Percentiles rank a stretch among this genome's conserved stretches.
These are phyloP conservation scores for Proctacanthus coquilletti DNA, from an alignment of 1,140 invertebrate species.

Conservation along the genomic window DNA sequence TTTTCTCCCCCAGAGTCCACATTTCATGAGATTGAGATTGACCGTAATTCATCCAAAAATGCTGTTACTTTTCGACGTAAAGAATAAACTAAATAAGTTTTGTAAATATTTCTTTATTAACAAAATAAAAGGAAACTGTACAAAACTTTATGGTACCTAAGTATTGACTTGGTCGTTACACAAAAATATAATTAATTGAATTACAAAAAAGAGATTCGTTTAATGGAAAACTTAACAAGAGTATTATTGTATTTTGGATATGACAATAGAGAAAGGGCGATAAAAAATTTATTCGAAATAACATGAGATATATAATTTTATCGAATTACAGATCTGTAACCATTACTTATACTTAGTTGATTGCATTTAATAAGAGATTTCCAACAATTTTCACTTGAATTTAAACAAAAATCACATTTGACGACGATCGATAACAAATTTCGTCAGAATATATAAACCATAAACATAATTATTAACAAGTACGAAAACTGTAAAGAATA, in stretches of 20 bases:
- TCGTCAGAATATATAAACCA: background rate
- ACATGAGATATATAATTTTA: background rate
- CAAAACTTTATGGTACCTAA: slow-evolving; percentile 1
- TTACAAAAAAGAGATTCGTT: too few relatives aligned
- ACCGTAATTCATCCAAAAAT: too few relatives aligned
- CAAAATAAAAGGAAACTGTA: slow-evolving; percentile 3
- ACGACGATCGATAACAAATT: background rate
- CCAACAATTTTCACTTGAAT: background rate
- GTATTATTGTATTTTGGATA: too few relatives aligned
- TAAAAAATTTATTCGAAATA: background rate
- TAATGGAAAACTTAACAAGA: too few relatives aligned
- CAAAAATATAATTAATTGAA: slow-evolving; percentile 1
- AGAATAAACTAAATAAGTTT: too few relatives aligned
- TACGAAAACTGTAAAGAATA: background rate
- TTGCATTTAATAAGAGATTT: background rate
- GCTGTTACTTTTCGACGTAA: too few relatives aligned
- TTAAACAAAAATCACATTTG: background rate
- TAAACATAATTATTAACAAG: background rate
- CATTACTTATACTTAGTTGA: background rate
- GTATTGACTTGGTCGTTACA: slow-evolving; percentile 3
- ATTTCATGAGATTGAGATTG: too few relatives aligned
- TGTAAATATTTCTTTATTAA: slow-evolving; percentile 3
- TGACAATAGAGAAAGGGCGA: background rate
- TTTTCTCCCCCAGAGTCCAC: too few relatives aligned
- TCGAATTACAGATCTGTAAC: background rate